Percentiles rank a stretch among this genome's conserved stretches.
Conservation (phyloP, 2,113 vertebrate species). For the Eretmochelys imbricata region DNA sequence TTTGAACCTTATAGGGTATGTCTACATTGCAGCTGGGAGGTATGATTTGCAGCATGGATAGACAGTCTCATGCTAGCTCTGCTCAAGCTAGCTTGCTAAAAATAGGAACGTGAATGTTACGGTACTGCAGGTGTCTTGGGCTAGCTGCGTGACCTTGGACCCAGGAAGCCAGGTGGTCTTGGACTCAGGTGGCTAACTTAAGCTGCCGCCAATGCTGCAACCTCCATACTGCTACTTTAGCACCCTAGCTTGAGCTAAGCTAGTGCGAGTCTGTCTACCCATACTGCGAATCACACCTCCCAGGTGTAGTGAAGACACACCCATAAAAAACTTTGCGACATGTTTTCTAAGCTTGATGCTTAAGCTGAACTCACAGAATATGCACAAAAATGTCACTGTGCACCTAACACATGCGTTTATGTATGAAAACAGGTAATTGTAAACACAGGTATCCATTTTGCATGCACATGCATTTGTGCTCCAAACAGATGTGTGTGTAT, state of each 20-base stretch:
- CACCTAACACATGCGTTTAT: background rate
- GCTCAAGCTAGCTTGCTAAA: background rate
- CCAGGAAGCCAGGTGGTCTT: background rate
- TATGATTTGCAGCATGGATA: background rate
- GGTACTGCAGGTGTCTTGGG: background rate
- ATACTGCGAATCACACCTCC: background rate
- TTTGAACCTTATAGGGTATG: background rate
- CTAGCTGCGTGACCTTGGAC: background rate
- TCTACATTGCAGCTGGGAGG: background rate
- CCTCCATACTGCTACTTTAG: background rate
- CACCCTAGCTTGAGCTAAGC: background rate
- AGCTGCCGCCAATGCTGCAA: background rate
- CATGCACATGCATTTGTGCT: background rate
- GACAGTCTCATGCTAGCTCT: background rate
- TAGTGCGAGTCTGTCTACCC: background rate
- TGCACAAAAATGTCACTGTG: background rate
- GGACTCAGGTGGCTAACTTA: background rate
- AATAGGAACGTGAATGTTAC: background rate
- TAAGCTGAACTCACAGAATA: background rate
- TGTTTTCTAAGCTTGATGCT: background rate
- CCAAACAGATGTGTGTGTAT: background rate
- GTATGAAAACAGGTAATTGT: background rate
- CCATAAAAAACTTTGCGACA: background rate
- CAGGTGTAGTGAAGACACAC: background rate
- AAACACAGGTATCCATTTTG: fast-evolving